Percentiles rank a stretch among this genome's conserved stretches.
These are phyloP conservation scores for Trichogramma pretiosum DNA, from an alignment of 1,140 invertebrate species.

Conservation along the genomic window DNA sequence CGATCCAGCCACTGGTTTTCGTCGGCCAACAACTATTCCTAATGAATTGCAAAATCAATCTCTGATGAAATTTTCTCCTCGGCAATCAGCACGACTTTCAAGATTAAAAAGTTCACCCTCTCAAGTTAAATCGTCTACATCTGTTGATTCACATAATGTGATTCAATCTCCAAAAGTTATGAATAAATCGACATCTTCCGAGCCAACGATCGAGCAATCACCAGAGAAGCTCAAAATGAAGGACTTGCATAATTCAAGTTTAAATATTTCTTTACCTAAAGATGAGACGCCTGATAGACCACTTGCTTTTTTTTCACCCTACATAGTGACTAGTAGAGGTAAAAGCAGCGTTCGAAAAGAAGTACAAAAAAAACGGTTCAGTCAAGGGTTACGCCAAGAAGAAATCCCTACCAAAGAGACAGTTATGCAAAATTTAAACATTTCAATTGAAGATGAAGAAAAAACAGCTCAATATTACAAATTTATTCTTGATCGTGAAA, in stretches of 20 bases:
- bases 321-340: conserved; percentile 34
- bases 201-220: neutral
- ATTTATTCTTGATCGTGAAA: conserved; percentile 44
- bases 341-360: conserved; percentile 45
- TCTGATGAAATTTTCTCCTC: conserved; percentile 7
- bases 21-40: too few species aligned
- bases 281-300: neutral
- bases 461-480: conserved; percentile 49
- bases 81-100: neutral
- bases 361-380: conserved; percentile 34
- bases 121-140: too few species aligned
- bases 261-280: neutral
- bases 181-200: neutral
- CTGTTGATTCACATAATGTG: neutral
- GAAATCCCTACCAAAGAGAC: conserved; percentile 37
- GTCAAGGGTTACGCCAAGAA: conserved; percentile 10
- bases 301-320: conserved; percentile 31
- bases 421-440: conserved; percentile 34
- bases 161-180: neutral
- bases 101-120: too few species aligned
- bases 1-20: too few species aligned
- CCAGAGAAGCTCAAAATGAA: neutral
- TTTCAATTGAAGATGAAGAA: conserved; percentile 38
- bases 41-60: conserved; percentile 2
- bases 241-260: neutral